phyloP scores from a whole-genome alignment of 1,140 invertebrate species.

The Brachionus angularis region DNA sequence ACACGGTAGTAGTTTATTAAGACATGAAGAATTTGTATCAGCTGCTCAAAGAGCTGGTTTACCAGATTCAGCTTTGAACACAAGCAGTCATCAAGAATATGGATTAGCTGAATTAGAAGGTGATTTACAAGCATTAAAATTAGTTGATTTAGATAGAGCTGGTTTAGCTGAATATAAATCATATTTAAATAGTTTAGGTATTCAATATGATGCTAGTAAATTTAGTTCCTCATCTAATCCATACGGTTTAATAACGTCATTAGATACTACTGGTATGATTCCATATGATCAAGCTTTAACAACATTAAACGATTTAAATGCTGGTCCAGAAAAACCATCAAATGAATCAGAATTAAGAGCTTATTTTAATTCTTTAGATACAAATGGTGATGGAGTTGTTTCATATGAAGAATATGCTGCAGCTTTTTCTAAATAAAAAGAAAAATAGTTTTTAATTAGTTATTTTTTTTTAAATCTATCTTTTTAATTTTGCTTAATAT shows the following conservation, averaged over 20 bases:
- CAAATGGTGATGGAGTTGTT: slow-evolving; percentile 12
- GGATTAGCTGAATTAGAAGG: slow-evolving; percentile 29
- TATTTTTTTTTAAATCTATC: too few species aligned
- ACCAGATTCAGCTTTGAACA: not conserved
- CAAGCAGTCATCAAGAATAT: not conserved
- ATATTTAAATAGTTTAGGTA: not conserved
- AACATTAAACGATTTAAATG: not conserved
- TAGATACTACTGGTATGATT: not conserved
- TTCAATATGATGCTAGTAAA: too few species aligned
- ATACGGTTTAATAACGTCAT: not conserved
- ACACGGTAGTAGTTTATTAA: not conserved
- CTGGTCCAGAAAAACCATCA: not conserved
- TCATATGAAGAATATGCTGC: slow-evolving; percentile 10
- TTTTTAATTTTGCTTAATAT: too few species aligned
- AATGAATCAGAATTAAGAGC: slow-evolving; percentile 8
- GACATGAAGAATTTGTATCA: slow-evolving; percentile 16
- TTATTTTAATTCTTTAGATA: slow-evolving; percentile 27
- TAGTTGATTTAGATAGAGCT: slow-evolving; percentile 16
- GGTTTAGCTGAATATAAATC: slow-evolving; percentile 17
- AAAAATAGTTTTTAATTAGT: too few species aligned
- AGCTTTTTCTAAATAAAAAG: too few species aligned
- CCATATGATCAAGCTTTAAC: not conserved
- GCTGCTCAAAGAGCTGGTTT: not conserved
- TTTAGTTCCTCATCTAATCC: not conserved
- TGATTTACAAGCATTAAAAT: slow-evolving; percentile 15